A percentile compares a stretch with the other conserved stretches of the same genome.
These are phyloP conservation scores for Drosophila punjabiensis DNA, from an alignment of 1,140 invertebrate species.

Conservation along the genomic window DNA sequence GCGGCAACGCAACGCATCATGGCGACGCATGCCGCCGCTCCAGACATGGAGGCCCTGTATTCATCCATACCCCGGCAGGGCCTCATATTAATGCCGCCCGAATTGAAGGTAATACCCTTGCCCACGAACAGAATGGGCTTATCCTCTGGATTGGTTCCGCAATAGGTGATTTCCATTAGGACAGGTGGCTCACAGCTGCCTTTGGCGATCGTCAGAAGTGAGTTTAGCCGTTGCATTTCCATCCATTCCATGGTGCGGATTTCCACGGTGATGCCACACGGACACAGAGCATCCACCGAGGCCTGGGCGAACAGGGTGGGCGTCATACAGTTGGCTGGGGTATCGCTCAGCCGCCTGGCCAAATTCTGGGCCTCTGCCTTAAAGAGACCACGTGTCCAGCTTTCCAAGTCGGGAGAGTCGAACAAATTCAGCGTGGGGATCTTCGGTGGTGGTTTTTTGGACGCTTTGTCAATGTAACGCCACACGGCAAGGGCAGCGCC, in stretches of 20 bases:
- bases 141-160: conserved; percentile 85
- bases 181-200: conserved; percentile 90
- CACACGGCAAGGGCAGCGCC: conserved; percentile 86
- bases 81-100: conserved; percentile 93
- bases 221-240: conserved; percentile 89
- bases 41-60: conserved; percentile 94
- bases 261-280: conserved; percentile 88
- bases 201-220: conserved; percentile 91
- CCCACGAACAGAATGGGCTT: conserved; percentile 88
- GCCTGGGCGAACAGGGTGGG: conserved; percentile 92
- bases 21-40: conserved; percentile 68
- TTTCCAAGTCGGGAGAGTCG: conserved; percentile 82
- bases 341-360: conserved; percentile 91
- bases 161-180: conserved; percentile 91
- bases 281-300: conserved; percentile 86
- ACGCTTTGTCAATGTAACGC: conserved; percentile 88
- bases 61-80: conserved; percentile 90
- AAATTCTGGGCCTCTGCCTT: conserved; percentile 94
- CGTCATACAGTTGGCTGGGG: conserved; percentile 94
- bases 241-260: conserved; percentile 90
- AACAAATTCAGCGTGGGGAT: conserved; percentile 85
- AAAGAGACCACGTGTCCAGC: conserved; percentile 90
- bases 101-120: conserved; percentile 95
- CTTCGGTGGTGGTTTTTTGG: conserved; percentile 85
- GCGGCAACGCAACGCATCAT: conserved; percentile 71